A percentile compares a stretch with the other conserved stretches of the same genome.
Conservation (phyloP, 2,888 invertebrate genomes). For the Leucophora obtusa region DNA sequence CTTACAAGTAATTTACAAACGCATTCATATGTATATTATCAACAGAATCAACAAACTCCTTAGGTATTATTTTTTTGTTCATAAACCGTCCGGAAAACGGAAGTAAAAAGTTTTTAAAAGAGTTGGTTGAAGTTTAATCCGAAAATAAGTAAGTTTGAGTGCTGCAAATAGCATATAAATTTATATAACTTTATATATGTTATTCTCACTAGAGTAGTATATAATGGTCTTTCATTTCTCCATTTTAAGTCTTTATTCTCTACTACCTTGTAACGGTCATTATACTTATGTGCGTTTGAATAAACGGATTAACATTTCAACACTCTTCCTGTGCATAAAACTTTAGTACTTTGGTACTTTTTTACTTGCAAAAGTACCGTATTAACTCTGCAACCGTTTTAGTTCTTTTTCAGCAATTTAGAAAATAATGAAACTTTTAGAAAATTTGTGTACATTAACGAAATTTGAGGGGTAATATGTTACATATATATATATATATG, state of each 20-base stretch:
- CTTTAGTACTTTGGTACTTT: too few species aligned
- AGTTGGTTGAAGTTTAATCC: not conserved
- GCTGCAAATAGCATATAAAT: not conserved
- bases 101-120: not conserved
- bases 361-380: too few species aligned
- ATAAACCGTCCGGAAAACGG: not conserved
- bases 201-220: not conserved
- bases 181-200: not conserved
- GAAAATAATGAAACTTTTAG: too few species aligned
- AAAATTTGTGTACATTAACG: too few species aligned
- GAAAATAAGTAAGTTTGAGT: not conserved
- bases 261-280: slow-evolving; percentile 37
- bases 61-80: not conserved
- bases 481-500: too few species aligned
- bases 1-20: not conserved
- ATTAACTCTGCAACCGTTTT: too few species aligned
- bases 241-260: not conserved
- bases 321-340: not conserved
- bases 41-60: not conserved
- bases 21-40: not conserved
- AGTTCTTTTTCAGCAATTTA: too few species aligned
- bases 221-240: not conserved
- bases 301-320: slow-evolving; percentile 6
- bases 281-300: slow-evolving; percentile 20
- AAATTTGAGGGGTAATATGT: too few species aligned